Percentiles rank a stretch among this genome's conserved stretches.
Conservation (phyloP, 2,888 invertebrate species). For the Leptogaster cylindrica region DNA sequence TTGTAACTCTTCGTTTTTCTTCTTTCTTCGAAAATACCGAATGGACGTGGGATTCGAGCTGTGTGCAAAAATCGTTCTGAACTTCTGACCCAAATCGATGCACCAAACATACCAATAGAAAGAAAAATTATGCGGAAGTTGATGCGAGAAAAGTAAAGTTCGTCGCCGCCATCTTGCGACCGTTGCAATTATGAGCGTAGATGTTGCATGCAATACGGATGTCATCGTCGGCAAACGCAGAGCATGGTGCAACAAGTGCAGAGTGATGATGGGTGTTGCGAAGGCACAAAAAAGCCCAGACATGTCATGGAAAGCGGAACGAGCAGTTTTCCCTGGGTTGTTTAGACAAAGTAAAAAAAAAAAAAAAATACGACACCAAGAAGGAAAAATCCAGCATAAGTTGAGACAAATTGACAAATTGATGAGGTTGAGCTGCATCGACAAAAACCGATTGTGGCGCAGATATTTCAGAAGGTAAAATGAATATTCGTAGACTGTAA, state of each 20-base stretch:
- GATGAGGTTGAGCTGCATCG: conserved; percentile 15
- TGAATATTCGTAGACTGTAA: background rate
- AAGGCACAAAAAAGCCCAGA: background rate
- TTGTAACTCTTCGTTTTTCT: no score
- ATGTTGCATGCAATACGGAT: background rate
- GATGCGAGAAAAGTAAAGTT: conserved; percentile 15
- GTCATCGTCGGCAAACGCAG: background rate
- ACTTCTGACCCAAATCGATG: conserved; percentile 27
- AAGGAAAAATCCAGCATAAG: no score
- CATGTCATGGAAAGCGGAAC: conserved; percentile 33
- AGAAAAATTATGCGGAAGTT: conserved; percentile 32
- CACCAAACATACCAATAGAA: conserved; percentile 12
- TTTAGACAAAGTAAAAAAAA: background rate
- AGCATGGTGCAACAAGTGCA: conserved; percentile 27
- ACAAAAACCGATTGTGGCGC: conserved; percentile 21
- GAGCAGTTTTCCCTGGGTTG: conserved; percentile 12
- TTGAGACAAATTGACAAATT: no score
- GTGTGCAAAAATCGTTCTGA: conserved; percentile 14
- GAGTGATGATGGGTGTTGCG: background rate
- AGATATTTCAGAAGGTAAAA: conserved; percentile 16
- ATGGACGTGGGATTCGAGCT: no score
- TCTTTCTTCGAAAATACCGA: background rate
- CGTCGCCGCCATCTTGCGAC: conserved; percentile 14
- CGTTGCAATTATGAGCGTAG: conserved; percentile 3
- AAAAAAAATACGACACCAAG: background rate